A percentile compares a stretch with the other conserved stretches of the same genome.
Evolutionary conservation across 1,140 invertebrate genomes (phyloP).

Genomic region (Conus ventricosus): DNA sequence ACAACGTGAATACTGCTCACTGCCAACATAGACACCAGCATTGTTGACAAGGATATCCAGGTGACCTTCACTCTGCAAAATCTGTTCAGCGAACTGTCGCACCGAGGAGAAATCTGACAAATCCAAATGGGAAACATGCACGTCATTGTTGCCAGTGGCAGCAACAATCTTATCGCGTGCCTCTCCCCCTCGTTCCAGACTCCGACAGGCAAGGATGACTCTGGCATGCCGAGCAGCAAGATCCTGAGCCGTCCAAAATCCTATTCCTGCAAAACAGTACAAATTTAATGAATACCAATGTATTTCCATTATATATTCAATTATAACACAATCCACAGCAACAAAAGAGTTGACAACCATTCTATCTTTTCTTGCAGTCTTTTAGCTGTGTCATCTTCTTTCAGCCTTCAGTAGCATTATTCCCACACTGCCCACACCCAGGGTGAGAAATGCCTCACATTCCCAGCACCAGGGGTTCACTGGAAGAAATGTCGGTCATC

Average conservation of each 20-base stretch:
- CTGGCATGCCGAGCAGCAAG: conserved; percentile 73
- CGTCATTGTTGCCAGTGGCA: conserved; percentile 66
- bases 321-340: too few species aligned
- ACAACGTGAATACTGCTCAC: too few species aligned
- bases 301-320: too few species aligned
- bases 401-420: too few species aligned
- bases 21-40: conserved; percentile 63
- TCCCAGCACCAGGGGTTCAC: too few species aligned
- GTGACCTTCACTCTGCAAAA: conserved; percentile 81
- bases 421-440: too few species aligned
- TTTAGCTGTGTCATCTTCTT: too few species aligned
- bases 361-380: too few species aligned
- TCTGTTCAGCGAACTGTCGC: conserved; percentile 67
- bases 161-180: conserved; percentile 79
- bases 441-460: too few species aligned
- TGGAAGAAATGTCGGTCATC: too few species aligned
- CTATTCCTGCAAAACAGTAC: conserved; percentile 63
- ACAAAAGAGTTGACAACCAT: too few species aligned
- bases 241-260: conserved; percentile 66
- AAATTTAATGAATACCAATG: too few species aligned
- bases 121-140: conserved; percentile 81
- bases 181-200: conserved; percentile 78
- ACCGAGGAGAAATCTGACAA: conserved; percentile 69
- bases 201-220: conserved; percentile 78
- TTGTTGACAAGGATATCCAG: conserved; percentile 81